These are phyloP conservation scores for Meleagris gallopavo DNA, from an alignment of 2,113 vertebrate genomes.

Conservation along the genomic window DNA sequence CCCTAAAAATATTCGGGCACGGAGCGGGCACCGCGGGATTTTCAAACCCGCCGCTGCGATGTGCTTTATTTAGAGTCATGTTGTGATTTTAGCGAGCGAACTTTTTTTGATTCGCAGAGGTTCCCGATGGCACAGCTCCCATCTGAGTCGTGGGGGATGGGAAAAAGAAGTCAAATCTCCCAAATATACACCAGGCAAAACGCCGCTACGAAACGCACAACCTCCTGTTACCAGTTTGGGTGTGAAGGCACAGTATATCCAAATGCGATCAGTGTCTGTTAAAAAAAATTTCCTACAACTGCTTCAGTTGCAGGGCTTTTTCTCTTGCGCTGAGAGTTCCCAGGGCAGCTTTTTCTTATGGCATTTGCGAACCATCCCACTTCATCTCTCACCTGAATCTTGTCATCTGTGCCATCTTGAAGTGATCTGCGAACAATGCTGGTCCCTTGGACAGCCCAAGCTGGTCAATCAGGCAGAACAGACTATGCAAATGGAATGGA, in stretches of 20 bases:
- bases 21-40: neutral
- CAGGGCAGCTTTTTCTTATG: conserved; percentile 55
- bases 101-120: neutral
- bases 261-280: neutral
- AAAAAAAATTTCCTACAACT: neutral
- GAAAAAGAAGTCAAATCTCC: neutral
- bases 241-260: neutral
- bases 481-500: conserved; percentile 86
- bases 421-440: conserved; percentile 86
- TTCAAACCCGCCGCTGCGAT: neutral
- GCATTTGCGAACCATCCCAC: conserved; percentile 66
- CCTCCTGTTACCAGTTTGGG: neutral
- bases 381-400: conserved; percentile 85
- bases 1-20: neutral
- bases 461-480: conserved; percentile 88
- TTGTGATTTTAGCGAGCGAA: neutral
- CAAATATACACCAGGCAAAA: neutral
- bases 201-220: neutral
- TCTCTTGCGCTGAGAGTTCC: conserved; percentile 47
- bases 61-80: neutral
- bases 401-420: conserved; percentile 82
- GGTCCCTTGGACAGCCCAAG: conserved; percentile 75
- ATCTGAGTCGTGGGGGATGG: neutral
- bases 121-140: neutral
- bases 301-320: neutral